Conservation (phyloP, 2,113 vertebrate genomes). For the Noturus placidus region DNA sequence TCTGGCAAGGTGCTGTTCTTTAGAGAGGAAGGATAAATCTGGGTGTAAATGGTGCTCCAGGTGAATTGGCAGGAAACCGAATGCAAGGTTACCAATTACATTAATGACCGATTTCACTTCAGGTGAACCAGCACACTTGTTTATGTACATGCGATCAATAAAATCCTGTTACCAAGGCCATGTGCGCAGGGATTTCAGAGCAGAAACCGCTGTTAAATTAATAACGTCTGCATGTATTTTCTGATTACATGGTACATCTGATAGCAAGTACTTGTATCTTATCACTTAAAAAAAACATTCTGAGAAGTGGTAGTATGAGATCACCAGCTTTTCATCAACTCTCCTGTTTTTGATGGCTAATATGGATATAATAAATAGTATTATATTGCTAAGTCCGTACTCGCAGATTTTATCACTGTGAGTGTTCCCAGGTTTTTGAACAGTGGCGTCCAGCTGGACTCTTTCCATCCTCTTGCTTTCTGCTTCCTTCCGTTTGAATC, state of each 20-base stretch:
- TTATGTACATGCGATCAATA: neutral
- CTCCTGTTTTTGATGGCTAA: neutral
- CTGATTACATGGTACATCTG: neutral
- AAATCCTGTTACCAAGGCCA: constrained; percentile 24
- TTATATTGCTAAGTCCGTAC: neutral
- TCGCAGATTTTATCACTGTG: neutral
- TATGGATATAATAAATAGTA: constrained; percentile 6
- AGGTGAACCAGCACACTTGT: neutral
- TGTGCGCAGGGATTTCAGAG: neutral
- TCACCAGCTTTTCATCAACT: neutral
- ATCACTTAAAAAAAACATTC: neutral
- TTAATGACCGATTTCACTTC: neutral
- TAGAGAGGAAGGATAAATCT: neutral
- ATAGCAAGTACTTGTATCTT: neutral
- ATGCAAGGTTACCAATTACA: neutral
- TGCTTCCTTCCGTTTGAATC: constrained; percentile 47
- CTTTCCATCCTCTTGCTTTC: constrained; percentile 40
- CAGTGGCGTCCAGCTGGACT: constrained; percentile 43
- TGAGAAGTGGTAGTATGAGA: neutral
- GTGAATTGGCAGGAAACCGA: neutral
- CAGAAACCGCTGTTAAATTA: neutral
- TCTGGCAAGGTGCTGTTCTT: neutral
- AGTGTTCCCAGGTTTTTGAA: constrained; percentile 18
- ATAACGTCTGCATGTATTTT: constrained; percentile 4
- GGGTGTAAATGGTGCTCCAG: neutral